Evolutionary conservation across 2,113 vertebrate species (phyloP).

Genomic region (Ictalurus punctatus): DNA sequence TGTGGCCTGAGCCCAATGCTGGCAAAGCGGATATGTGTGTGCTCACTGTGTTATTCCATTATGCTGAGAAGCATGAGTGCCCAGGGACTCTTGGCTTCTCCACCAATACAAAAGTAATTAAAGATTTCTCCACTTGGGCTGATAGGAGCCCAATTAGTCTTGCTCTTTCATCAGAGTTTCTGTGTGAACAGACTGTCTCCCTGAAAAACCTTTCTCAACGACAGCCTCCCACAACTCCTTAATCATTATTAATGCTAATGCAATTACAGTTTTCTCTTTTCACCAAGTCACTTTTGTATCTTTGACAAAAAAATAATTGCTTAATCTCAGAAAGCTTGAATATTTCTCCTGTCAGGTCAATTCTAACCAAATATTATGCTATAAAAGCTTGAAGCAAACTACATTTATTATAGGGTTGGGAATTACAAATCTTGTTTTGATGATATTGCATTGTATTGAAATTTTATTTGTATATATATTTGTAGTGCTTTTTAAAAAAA

Average conservation of each 20-base stretch:
- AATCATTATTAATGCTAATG: conserved; percentile 46
- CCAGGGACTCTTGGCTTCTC: conserved; percentile 32
- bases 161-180: conserved; percentile 41
- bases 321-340: not conserved
- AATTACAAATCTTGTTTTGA: not conserved
- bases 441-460: not conserved
- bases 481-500: not conserved
- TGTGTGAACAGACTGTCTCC: conserved; percentile 39
- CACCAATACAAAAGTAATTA: conserved; percentile 52
- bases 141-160: conserved; percentile 48
- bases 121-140: conserved; percentile 31
- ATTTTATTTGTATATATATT: not conserved
- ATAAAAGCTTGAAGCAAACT: not conserved
- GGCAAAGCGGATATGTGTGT: conserved; percentile 18
- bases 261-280: conserved; percentile 29
- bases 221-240: conserved; percentile 27
- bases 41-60: conserved; percentile 33
- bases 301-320: conserved; percentile 26
- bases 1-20: conserved; percentile 30
- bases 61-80: conserved; percentile 18
- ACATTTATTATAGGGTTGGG: not conserved
- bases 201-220: conserved; percentile 16
- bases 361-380: not conserved
- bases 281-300: conserved; percentile 9
- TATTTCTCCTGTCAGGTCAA: not conserved